phyloP scores from a whole-genome alignment of 2,113 vertebrate species.

The Corynorhinus townsendii region DNA sequence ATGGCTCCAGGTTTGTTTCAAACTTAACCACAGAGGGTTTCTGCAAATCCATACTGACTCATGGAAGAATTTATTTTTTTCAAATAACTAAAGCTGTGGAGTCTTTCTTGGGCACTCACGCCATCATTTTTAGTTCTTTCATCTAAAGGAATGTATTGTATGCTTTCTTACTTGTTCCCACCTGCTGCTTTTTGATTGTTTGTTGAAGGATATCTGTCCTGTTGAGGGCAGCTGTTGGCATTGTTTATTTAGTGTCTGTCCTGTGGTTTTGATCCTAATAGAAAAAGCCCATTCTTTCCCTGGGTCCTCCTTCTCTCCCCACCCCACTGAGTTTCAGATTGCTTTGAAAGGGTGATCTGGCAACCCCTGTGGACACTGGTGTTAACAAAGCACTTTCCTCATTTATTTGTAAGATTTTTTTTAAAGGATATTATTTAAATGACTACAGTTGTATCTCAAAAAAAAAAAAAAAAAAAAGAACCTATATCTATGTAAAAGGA shows the following conservation, averaged over 20 bases:
- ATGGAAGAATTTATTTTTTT: neutral
- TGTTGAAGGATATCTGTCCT: neutral
- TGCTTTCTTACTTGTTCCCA: neutral
- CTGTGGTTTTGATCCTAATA: slow-evolving; percentile 11
- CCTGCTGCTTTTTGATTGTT: neutral
- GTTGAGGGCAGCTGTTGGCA: neutral
- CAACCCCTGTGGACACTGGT: neutral
- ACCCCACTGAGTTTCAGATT: slow-evolving; percentile 22
- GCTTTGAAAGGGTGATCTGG: neutral
- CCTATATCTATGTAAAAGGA: neutral
- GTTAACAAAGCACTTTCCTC: neutral
- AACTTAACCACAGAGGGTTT: neutral
- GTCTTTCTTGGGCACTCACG: neutral
- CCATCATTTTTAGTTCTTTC: slow-evolving; percentile 22
- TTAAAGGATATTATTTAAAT: neutral
- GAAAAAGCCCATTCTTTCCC: neutral
- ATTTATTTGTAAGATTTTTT: neutral
- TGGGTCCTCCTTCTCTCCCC: neutral
- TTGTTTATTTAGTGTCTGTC: neutral
- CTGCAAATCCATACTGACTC: neutral
- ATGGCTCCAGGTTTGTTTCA: neutral
- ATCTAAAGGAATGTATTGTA: slow-evolving; percentile 1
- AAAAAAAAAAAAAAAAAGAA: slow-evolving; percentile 29
- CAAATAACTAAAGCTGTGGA: neutral
- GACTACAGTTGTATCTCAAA: neutral